Evolutionary conservation across 2,797 vertebrate species (phyloP).

Genomic region (Triplophysa yarkandensis): DNA sequence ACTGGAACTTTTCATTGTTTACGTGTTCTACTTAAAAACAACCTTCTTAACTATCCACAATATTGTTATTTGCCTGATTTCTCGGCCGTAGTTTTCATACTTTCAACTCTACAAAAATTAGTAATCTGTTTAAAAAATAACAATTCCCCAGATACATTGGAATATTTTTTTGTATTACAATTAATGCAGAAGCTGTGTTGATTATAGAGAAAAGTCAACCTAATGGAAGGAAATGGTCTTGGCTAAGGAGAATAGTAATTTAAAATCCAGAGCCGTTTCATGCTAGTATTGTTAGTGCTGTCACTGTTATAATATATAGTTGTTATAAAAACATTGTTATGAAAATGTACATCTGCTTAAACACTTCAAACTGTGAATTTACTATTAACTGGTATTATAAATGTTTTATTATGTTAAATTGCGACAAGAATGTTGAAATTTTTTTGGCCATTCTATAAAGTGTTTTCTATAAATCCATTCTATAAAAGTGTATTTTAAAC

Average conservation of each 20-base stretch:
- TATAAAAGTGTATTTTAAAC: too few relatives aligned
- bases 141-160: conserved; percentile 13
- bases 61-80: not conserved
- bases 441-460: not conserved
- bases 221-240: conserved; percentile 14
- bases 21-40: not conserved
- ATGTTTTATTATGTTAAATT: conserved; percentile 74
- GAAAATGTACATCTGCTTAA: conserved; percentile 74
- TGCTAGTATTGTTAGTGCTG: conserved; percentile 25
- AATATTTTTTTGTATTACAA: conserved; percentile 32
- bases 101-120: conserved; percentile 5
- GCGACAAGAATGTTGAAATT: too few relatives aligned
- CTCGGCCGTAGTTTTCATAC: not conserved
- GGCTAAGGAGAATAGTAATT: conserved; percentile 1
- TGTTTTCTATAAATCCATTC: too few relatives aligned
- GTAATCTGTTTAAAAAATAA: not conserved
- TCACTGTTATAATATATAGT: conserved; percentile 11
- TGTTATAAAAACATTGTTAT: conserved; percentile 65
- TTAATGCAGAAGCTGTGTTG: not conserved
- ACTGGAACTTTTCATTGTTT: not conserved
- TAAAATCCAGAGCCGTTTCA: conserved; percentile 18
- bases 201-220: conserved; percentile 16
- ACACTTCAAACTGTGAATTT: conserved; percentile 76
- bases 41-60: not conserved
- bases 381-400: conserved; percentile 77